Evolutionary conservation across 2,113 vertebrate genomes (phyloP), one percentile per base, ranked within the genome.

Genomic region (Heterotis niloticus): DNA sequence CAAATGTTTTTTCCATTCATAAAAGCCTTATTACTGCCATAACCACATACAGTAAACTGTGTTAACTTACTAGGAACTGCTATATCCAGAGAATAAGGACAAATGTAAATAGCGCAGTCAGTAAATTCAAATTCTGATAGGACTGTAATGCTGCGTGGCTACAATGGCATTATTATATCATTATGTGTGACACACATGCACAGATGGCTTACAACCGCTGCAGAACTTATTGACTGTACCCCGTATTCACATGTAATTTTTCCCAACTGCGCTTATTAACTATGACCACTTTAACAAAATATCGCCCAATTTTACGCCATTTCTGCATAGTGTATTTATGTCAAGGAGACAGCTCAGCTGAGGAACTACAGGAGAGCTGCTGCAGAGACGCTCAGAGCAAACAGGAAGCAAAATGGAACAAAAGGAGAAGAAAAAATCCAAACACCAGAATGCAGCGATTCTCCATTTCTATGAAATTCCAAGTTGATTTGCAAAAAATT

Each of bases 401-500:
- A 23, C 24, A 18, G 71, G 54, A 52, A 72, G 69, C 54, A 51
- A 18, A 51, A 51, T 17, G 5, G 2, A 74, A 26, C 71, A 59
- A 44, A 56, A 54, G 34, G 54, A 54, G 52, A n/a, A 14, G 71
- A 23, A 57, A 56, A 54, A 74, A 23, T 26, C 59, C 2, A 24
- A 74, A 17, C 52, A 9, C 16, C 23, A 29, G 24, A 26, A 51
- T 7, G 52, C 51, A 57, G n/a, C 23, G 9, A 26, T 14, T 59
- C 54, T 14, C 54, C 17, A 52, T 26, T 14, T 74, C 11, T 26
- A 26, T 2, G 13, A 52, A 18, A 20, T 59, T 54, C 51, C 54
- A 57, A 13, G 14, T 28, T 57, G 51, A 54, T 28, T 72, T 28
- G n/a, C 52, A 57, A 74, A 74, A 74, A 74, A 74, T 74, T 57